These are phyloP conservation scores for Monomorium pharaonis DNA, from an alignment of 1,140 invertebrate genomes.

Conservation along the genomic window DNA sequence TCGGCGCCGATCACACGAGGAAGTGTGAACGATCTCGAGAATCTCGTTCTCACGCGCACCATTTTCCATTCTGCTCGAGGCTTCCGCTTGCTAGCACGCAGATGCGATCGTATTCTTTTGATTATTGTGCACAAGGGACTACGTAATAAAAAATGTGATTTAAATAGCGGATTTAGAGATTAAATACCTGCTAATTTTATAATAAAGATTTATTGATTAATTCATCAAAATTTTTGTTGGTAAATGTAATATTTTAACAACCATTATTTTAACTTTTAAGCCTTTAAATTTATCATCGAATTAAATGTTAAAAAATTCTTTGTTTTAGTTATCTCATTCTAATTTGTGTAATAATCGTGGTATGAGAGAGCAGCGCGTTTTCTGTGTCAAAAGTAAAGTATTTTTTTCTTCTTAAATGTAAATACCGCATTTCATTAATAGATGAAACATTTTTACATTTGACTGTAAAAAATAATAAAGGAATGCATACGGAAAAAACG, in stretches of 20 bases:
- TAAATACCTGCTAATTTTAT: not conserved
- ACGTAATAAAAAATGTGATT: not conserved
- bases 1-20: conserved; percentile 47
- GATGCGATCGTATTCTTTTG: conserved; percentile 2
- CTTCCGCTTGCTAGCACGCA: conserved; percentile 37
- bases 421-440: not conserved
- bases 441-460: not conserved
- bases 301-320: not conserved
- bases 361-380: too few relatives aligned
- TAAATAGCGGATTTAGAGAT: not conserved
- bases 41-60: conserved; percentile 58
- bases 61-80: conserved; percentile 44
- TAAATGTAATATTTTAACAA: too few relatives aligned
- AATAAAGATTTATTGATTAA: not conserved
- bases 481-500: not conserved
- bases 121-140: not conserved
- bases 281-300: not conserved
- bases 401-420: not conserved
- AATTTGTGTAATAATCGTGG: too few relatives aligned
- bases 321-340: not conserved
- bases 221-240: not conserved
- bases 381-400: too few relatives aligned
- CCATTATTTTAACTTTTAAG: not conserved
- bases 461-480: not conserved
- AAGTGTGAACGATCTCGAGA: conserved; percentile 58